phyloP scores from a whole-genome alignment of 2,113 vertebrate species.

The Pluvialis apricaria region DNA sequence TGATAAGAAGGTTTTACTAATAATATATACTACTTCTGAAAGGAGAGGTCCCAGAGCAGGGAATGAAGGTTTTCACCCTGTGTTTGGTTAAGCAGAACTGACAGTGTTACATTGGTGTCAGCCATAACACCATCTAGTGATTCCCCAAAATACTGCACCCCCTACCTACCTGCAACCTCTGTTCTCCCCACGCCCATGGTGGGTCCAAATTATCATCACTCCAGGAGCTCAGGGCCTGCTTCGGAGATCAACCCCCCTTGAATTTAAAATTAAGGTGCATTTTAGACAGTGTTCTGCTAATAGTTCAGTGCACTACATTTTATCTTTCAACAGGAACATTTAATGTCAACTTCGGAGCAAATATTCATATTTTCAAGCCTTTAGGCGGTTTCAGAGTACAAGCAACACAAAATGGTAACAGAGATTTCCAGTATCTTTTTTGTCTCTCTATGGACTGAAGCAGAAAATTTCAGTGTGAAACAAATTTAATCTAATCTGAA shows the following conservation, averaged over 20 bases:
- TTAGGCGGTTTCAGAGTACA: constrained; percentile 16
- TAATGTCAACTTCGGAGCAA: constrained; percentile 26
- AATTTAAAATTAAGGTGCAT: neutral
- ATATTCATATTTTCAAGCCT: constrained; percentile 49
- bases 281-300: neutral
- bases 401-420: constrained; percentile 9
- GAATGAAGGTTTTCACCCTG: neutral
- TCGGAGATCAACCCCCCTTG: neutral
- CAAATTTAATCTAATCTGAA: neutral
- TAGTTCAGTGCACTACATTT: neutral
- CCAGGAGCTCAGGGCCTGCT: neutral
- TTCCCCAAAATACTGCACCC: neutral
- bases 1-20: neutral
- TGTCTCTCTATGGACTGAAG: neutral
- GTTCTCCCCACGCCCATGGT: neutral
- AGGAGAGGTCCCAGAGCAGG: neutral
- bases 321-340: constrained; percentile 13
- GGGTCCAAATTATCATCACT: neutral
- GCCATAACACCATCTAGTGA: neutral
- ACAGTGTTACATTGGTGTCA: neutral
- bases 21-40: neutral
- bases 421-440: neutral
- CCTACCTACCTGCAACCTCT: neutral
- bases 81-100: neutral
- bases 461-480: neutral